A percentile compares a stretch with the other conserved stretches of the same genome.
phyloP scores from a whole-genome alignment of 2,888 invertebrate genomes.

The Melieria picta region DNA sequence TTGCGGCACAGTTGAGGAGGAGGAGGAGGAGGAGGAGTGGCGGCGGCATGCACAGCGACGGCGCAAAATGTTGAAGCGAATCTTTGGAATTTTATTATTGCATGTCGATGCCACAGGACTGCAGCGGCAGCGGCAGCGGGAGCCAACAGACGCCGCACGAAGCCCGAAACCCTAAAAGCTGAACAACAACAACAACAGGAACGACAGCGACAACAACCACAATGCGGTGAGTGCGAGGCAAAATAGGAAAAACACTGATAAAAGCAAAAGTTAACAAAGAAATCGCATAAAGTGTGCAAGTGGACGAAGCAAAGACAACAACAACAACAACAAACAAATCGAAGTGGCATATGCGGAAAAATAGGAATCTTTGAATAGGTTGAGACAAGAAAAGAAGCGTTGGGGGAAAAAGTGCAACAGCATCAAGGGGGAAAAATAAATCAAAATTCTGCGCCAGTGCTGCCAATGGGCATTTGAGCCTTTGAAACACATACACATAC shows the following conservation, averaged over 20 bases:
- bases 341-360: too few relatives aligned
- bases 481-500: neutral
- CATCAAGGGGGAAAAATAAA: neutral
- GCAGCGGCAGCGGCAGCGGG: too few relatives aligned
- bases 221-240: neutral
- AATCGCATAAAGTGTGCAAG: conserved; percentile 4
- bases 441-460: neutral
- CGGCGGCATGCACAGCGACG: neutral
- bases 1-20: neutral
- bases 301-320: neutral
- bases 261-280: conserved; percentile 22
- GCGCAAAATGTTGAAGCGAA: conserved; percentile 12
- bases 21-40: neutral
- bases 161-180: too few relatives aligned
- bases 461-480: conserved; percentile 5
- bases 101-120: neutral
- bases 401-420: neutral
- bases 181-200: neutral
- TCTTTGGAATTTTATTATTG: conserved; percentile 38
- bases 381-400: too few relatives aligned
- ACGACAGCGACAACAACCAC: neutral
- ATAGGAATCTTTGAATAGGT: too few relatives aligned
- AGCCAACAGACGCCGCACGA: too few relatives aligned
- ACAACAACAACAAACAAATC: neutral
- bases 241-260: neutral